A percentile compares a stretch with the other conserved stretches of the same genome.
These are phyloP conservation scores for Frankliniella intonsa DNA, from an alignment of 2,888 invertebrate species.

Conservation along the genomic window DNA sequence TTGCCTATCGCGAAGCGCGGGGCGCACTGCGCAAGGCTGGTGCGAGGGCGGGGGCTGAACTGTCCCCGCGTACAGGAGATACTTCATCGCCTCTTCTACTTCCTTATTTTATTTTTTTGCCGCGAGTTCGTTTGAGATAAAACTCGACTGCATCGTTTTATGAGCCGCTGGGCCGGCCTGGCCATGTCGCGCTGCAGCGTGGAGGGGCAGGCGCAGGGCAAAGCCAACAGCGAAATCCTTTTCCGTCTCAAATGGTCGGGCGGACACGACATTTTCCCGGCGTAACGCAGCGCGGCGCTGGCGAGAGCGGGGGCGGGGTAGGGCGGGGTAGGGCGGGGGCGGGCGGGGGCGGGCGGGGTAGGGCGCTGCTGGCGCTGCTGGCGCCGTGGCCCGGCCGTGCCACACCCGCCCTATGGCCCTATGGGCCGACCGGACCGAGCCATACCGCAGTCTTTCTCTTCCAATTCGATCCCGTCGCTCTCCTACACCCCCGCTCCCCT, in stretches of 20 bases:
- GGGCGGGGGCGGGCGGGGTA: background rate
- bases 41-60: background rate
- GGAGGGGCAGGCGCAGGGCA: background rate
- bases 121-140: no score
- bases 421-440: background rate
- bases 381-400: no score
- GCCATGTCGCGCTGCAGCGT: background rate
- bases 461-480: conserved; percentile 21
- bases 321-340: background rate
- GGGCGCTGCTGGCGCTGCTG: no score
- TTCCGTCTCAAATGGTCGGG: background rate
- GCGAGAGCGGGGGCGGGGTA: background rate
- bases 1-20: background rate
- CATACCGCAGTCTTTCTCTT: conserved; percentile 24
- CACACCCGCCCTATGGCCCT: no score
- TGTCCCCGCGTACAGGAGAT: no score
- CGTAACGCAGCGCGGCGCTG: background rate
- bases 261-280: background rate
- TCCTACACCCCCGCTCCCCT: background rate
- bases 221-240: conserved; percentile 22
- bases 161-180: background rate
- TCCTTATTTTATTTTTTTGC: no score
- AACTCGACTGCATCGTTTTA: background rate
- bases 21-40: background rate
- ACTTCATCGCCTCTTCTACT: no score